phyloP scores from a whole-genome alignment of 2,888 invertebrate species.

The Xanthorhoe designata region DNA sequence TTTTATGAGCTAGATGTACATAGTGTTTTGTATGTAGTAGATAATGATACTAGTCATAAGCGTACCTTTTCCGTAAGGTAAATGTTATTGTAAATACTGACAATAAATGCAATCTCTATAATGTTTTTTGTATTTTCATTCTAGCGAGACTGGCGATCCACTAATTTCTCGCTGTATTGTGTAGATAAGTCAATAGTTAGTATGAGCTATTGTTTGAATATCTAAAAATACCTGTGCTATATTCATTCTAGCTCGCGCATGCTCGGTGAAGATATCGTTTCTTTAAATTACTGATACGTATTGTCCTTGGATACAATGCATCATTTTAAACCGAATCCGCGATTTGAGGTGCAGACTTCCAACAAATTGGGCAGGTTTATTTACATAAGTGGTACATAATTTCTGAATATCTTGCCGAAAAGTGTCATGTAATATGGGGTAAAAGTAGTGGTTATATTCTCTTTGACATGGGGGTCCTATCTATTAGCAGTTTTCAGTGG shows the following conservation, averaged over 20 bases:
- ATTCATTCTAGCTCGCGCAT: neutral
- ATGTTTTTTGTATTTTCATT: neutral
- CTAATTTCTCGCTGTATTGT: neutral
- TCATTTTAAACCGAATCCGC: conserved; percentile 55
- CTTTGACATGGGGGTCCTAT: too few relatives aligned
- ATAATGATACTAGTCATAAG: conserved; percentile 69
- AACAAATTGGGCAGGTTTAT: neutral
- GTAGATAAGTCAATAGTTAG: neutral
- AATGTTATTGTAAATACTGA: conserved; percentile 61
- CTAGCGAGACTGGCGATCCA: neutral
- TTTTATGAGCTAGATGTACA: conserved; percentile 54
- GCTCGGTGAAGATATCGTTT: neutral
- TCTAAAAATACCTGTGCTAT: neutral
- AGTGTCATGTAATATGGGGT: too few relatives aligned
- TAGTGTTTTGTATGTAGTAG: conserved; percentile 65
- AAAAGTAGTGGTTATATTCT: too few relatives aligned
- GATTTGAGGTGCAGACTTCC: conserved; percentile 70
- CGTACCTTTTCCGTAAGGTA: conserved; percentile 61
- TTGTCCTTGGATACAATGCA: neutral
- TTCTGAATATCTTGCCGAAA: too few relatives aligned
- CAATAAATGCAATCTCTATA: conserved; percentile 56
- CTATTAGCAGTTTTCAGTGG: too few relatives aligned
- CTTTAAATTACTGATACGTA: neutral
- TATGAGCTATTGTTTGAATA: neutral
- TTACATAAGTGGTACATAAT: neutral